A percentile compares a stretch with the other conserved stretches of the same genome.
Conservation (phyloP, 2,888 invertebrate genomes). For the Mongoloraphidia duomilia region DNA sequence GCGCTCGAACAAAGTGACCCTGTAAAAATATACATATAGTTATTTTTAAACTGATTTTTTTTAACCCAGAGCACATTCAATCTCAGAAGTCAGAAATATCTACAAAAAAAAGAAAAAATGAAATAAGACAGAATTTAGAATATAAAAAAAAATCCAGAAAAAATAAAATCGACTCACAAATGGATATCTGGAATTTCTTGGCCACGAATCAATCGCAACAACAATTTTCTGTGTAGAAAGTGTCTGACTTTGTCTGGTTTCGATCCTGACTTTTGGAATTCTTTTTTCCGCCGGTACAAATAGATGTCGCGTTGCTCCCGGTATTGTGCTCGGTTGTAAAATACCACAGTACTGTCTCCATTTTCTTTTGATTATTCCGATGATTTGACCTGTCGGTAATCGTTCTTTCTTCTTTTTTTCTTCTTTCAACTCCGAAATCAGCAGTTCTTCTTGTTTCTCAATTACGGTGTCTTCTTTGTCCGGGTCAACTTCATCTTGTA, state of each 20-base stretch:
- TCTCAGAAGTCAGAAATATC: not conserved
- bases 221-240: slow-evolving; percentile 66
- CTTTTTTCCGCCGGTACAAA: slow-evolving; percentile 90
- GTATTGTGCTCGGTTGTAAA: slow-evolving; percentile 52
- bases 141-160: not conserved
- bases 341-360: slow-evolving; percentile 99
- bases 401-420: slow-evolving; percentile 19
- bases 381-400: slow-evolving; percentile 59
- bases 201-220: slow-evolving; percentile 95
- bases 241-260: slow-evolving; percentile 78
- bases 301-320: slow-evolving; percentile 57
- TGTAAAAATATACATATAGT: slow-evolving; percentile 20
- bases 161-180: slow-evolving; percentile 32
- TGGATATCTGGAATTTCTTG: slow-evolving; percentile 81
- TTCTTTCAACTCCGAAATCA: slow-evolving; percentile 16
- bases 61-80: slow-evolving; percentile 1
- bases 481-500: slow-evolving; percentile 55
- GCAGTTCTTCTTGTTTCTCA: slow-evolving; percentile 33
- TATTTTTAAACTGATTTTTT: not conserved
- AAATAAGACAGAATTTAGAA: not conserved
- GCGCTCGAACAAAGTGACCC: slow-evolving; percentile 88
- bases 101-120: slow-evolving; percentile 3
- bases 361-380: slow-evolving; percentile 91
- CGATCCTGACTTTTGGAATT: slow-evolving; percentile 89
- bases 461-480: slow-evolving; percentile 48